Evolutionary conservation across 2,113 vertebrate species (phyloP).

Genomic region (Hippocampus zosterae): DNA sequence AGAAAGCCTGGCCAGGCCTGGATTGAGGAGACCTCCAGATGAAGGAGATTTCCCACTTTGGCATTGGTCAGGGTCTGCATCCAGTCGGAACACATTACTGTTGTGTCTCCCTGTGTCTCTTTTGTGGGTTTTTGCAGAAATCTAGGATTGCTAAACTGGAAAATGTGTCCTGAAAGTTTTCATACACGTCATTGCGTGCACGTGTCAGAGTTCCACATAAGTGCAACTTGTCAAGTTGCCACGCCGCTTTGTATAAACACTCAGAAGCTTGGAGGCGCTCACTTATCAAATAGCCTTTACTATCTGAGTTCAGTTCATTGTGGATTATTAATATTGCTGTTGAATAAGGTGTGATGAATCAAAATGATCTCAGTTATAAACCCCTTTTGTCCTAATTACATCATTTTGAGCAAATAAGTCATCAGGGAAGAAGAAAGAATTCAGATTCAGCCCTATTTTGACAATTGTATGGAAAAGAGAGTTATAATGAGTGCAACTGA

Average conservation of each 20-base stretch:
- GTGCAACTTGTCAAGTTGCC: constrained; percentile 28
- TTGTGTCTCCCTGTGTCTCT: constrained; percentile 20
- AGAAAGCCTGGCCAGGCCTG: constrained; percentile 58
- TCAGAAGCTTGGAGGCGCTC: constrained; percentile 46
- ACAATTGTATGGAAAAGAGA: neutral
- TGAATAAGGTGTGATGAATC: no score
- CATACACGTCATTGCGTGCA: neutral
- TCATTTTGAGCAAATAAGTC: no score
- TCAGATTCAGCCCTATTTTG: neutral
- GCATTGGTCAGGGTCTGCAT: constrained; percentile 31
- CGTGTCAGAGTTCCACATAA: constrained; percentile 40
- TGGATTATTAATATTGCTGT: no score
- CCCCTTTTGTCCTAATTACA: no score
- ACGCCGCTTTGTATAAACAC: constrained; percentile 11
- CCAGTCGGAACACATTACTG: constrained; percentile 56
- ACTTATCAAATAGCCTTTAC: constrained; percentile 17
- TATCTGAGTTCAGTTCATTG: no score
- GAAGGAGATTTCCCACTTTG: constrained; percentile 60
- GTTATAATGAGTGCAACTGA: neutral
- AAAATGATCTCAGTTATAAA: no score
- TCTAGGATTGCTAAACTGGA: constrained; percentile 54
- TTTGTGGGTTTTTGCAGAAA: constrained; percentile 21
- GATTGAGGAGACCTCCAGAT: constrained; percentile 56
- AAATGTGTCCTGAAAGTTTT: constrained; percentile 49
- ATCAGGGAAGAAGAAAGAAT: neutral